These are phyloP conservation scores for Syngnathus floridae DNA, from an alignment of 2,113 vertebrate species.

Conservation along the genomic window DNA sequence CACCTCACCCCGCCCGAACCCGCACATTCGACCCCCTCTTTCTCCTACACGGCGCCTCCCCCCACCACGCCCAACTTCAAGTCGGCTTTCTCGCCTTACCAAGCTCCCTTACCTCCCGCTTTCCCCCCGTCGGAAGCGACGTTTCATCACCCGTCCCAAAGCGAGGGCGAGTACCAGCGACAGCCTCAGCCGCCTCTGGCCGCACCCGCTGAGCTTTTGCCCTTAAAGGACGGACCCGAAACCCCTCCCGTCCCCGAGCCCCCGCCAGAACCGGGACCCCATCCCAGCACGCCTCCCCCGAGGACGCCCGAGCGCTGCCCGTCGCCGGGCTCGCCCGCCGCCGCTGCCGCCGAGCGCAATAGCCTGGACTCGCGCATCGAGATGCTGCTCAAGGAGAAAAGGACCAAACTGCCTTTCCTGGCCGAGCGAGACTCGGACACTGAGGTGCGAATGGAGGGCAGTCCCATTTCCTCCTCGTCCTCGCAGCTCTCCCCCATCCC, in stretches of 20 bases:
- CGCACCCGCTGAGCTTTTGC: slow-evolving; percentile 67
- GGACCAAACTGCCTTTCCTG: slow-evolving; percentile 90
- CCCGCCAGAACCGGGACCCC: slow-evolving; percentile 72
- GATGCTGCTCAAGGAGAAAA: slow-evolving; percentile 96
- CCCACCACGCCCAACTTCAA: slow-evolving; percentile 78
- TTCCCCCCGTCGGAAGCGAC: slow-evolving; percentile 77
- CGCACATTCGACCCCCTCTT: slow-evolving; percentile 53
- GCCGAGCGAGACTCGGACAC: slow-evolving; percentile 84
- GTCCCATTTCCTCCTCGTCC: slow-evolving; percentile 94
- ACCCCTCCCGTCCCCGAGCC: slow-evolving; percentile 81
- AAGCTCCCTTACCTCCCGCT: slow-evolving; percentile 73
- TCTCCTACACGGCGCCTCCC: slow-evolving; percentile 73
- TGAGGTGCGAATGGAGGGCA: slow-evolving; percentile 91
- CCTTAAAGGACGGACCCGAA: slow-evolving; percentile 77
- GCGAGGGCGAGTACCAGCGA: slow-evolving; percentile 80
- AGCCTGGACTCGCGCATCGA: slow-evolving; percentile 97
- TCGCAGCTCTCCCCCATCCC: slow-evolving; percentile 91
- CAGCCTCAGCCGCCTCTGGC: slow-evolving; percentile 66
- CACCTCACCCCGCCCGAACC: slow-evolving; percentile 76
- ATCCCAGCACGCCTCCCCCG: slow-evolving; percentile 67
- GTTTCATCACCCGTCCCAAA: slow-evolving; percentile 71
- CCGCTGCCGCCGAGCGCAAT: slow-evolving; percentile 82
- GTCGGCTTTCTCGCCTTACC: slow-evolving; percentile 85
- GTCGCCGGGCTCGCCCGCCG: slow-evolving; percentile 81
- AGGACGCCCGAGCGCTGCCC: slow-evolving; percentile 82